Evolutionary conservation across 2,888 invertebrate genomes (phyloP).

Genomic region (Steinernema carpocapsae): DNA sequence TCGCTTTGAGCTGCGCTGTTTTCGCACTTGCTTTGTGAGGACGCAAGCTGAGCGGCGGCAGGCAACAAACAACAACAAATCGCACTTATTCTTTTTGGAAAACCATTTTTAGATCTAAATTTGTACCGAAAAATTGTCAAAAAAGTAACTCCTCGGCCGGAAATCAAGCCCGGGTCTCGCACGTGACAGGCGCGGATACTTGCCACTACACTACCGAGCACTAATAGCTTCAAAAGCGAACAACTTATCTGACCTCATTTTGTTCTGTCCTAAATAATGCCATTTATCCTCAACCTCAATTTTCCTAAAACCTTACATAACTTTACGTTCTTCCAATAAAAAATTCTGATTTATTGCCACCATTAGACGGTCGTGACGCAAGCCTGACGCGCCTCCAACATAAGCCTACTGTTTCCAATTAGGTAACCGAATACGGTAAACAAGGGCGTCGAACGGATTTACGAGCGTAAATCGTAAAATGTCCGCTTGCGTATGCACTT

Average conservation of each 20-base stretch:
- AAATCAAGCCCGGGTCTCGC: no score
- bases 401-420: constrained; percentile 2
- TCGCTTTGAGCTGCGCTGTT: constrained; percentile 1
- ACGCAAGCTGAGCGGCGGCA: constrained; percentile 20
- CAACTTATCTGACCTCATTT: no score
- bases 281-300: no score
- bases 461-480: constrained; percentile 32
- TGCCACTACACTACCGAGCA: no score
- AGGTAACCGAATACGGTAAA: constrained; percentile 27
- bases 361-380: neutral
- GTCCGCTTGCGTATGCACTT: neutral
- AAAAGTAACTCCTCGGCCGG: no score
- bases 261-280: no score
- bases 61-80: constrained; percentile 11
- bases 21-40: constrained; percentile 26
- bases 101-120: no score
- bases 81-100: constrained; percentile 1
- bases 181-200: no score
- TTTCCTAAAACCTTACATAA: neutral
- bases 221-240: no score
- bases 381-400: neutral
- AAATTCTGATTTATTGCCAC: constrained; percentile 22
- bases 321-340: constrained; percentile 11
- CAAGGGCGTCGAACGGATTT: constrained; percentile 13
- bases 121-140: no score